phyloP scores from a whole-genome alignment of 2,113 vertebrate genomes.

The Tricholaema leucomelas region DNA sequence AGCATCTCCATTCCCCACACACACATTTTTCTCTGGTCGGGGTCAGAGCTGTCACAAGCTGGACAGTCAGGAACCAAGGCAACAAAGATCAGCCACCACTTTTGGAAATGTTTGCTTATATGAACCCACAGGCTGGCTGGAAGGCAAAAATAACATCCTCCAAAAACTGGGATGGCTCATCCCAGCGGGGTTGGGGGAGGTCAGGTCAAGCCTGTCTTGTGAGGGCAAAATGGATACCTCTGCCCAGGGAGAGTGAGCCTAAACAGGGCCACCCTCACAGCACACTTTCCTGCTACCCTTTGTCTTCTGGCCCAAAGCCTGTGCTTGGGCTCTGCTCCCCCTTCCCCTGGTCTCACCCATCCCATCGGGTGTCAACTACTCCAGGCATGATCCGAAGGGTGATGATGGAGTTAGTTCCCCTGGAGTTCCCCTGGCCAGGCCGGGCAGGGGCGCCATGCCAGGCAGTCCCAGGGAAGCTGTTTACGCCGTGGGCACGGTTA shows the following conservation, averaged over 20 bases:
- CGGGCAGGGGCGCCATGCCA: neutral
- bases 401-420: neutral
- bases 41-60: neutral
- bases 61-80: constrained; percentile 25
- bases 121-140: constrained; percentile 52
- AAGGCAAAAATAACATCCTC: constrained; percentile 66
- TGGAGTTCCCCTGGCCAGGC: neutral
- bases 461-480: neutral
- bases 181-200: neutral
- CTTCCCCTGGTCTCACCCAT: neutral
- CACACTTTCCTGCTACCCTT: neutral
- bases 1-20: constrained; percentile 21
- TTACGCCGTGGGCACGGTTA: neutral
- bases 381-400: neutral
- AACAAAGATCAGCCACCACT: neutral
- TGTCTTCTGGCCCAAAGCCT: neutral
- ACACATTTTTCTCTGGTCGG: neutral
- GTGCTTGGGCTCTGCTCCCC: neutral
- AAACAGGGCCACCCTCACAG: neutral
- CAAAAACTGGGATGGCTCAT: neutral
- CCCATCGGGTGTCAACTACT: neutral
- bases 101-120: constrained; percentile 66
- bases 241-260: neutral
- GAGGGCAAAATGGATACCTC: neutral
- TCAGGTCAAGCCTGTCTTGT: neutral